A percentile compares a stretch with the other conserved stretches of the same genome.
These are phyloP conservation scores for Gari tellinella DNA, from an alignment of 2,888 invertebrate species.

Conservation along the genomic window DNA sequence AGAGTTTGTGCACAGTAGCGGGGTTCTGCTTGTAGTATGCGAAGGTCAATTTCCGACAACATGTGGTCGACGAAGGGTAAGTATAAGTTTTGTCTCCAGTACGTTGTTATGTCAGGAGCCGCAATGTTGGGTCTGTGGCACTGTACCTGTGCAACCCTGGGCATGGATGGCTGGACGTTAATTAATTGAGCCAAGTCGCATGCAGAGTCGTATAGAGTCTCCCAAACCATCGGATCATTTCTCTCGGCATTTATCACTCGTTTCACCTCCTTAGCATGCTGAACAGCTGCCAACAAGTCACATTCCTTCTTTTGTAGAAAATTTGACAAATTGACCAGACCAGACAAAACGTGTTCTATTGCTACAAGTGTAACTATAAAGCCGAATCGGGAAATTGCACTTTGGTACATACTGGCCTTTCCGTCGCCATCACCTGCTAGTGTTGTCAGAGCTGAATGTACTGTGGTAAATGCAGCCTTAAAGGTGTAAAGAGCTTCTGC, in stretches of 20 bases:
- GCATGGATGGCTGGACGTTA: conserved; percentile 6
- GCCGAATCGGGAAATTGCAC: conserved; percentile 11
- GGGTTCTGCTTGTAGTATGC: conserved; percentile 34
- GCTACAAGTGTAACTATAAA: conserved; percentile 29
- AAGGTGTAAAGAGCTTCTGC: conserved; percentile 17
- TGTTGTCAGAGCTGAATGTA: too few relatives aligned
- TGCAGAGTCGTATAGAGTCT: conserved; percentile 1
- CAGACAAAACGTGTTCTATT: conserved; percentile 28
- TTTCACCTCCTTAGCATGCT: not conserved
- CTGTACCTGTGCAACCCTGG: not conserved
- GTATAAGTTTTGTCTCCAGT: conserved; percentile 12
- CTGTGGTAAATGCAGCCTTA: too few relatives aligned
- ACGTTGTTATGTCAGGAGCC: not conserved
- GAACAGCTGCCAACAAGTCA: conserved; percentile 7
- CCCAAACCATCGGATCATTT: conserved; percentile 10
- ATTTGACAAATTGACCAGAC: conserved; percentile 17
- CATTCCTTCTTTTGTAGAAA: conserved; percentile 17
- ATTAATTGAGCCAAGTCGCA: not conserved
- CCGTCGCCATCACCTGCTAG: not conserved
- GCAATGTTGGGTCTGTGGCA: conserved; percentile 22
- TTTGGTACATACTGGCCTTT: conserved; percentile 12
- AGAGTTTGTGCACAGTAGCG: conserved; percentile 20
- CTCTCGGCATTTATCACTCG: not conserved
- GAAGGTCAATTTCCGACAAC: conserved; percentile 23
- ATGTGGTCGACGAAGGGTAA: conserved; percentile 11